phyloP scores from a whole-genome alignment of 2,888 invertebrate species.

The Thumatha senex region DNA sequence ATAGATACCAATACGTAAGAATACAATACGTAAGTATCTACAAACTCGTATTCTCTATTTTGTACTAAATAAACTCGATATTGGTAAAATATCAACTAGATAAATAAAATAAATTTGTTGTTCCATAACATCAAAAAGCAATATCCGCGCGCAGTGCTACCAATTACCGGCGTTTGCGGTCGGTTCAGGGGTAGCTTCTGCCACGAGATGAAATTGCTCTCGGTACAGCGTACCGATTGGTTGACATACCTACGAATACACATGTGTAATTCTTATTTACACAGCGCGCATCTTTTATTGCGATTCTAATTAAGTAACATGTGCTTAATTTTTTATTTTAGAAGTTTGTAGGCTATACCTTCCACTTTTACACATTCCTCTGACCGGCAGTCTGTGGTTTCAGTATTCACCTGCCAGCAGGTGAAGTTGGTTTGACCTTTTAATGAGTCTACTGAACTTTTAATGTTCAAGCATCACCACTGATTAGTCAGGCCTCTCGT shows the following conservation, averaged over 20 bases:
- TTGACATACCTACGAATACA: slow-evolving; percentile 16
- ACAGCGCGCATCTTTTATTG: slow-evolving; percentile 12
- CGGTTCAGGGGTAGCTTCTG: slow-evolving; percentile 42
- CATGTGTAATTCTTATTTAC: slow-evolving; percentile 25
- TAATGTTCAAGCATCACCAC: too few species aligned
- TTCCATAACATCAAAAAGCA: slow-evolving; percentile 55
- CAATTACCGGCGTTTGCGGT: slow-evolving; percentile 63
- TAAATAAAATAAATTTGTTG: slow-evolving; percentile 25
- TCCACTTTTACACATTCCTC: too few species aligned
- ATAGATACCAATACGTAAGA: too few species aligned
- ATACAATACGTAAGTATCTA: too few species aligned
- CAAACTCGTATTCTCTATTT: too few species aligned
- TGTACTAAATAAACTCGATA: too few species aligned
- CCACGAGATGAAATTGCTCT: slow-evolving; percentile 50
- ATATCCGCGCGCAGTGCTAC: slow-evolving; percentile 53
- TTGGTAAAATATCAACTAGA: not conserved
- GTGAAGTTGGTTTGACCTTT: too few species aligned
- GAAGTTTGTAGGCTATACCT: not conserved
- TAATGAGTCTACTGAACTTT: too few species aligned
- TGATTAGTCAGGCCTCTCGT: too few species aligned
- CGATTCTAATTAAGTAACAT: not conserved
- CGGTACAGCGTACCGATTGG: slow-evolving; percentile 16
- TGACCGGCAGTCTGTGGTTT: too few species aligned
- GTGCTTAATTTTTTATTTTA: not conserved
- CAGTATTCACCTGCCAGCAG: too few species aligned